A percentile compares a stretch with the other conserved stretches of the same genome.
These are phyloP conservation scores for Hydrozoanthus gracilis DNA, from an alignment of 92 coral and sea anemone genomes.

Conservation along the genomic window DNA sequence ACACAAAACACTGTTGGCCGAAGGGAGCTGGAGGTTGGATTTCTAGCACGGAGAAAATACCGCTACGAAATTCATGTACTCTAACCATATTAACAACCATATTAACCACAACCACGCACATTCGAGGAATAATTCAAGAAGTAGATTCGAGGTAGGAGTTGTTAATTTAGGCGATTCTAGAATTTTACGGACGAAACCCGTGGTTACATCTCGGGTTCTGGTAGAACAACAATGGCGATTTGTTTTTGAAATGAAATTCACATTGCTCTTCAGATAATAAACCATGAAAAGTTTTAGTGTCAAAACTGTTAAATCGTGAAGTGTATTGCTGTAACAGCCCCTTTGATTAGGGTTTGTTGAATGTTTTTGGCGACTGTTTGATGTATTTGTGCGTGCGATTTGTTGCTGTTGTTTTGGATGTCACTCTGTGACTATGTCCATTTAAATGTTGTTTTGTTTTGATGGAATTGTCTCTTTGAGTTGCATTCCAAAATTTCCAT, in stretches of 20 bases:
- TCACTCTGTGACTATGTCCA: slow-evolving; percentile 47
- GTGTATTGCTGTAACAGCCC: slow-evolving; percentile 31
- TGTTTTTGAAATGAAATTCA: slow-evolving; percentile 56
- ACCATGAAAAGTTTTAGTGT: neutral
- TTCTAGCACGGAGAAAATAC: slow-evolving; percentile 49
- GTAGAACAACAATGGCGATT: slow-evolving; percentile 49
- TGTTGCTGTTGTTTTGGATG: slow-evolving; percentile 30
- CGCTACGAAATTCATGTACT: slow-evolving; percentile 93
- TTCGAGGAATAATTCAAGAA: slow-evolving; percentile 90
- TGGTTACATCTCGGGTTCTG: slow-evolving; percentile 43
- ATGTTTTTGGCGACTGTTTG: slow-evolving; percentile 1
- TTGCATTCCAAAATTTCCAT: slow-evolving; percentile 53
- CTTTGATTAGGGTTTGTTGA: neutral
- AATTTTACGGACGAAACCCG: slow-evolving; percentile 47
- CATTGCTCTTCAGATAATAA: neutral
- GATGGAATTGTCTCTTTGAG: slow-evolving; percentile 68
- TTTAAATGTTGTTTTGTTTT: slow-evolving; percentile 62
- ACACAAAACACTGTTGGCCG: slow-evolving; percentile 54
- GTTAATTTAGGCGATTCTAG: slow-evolving; percentile 30
- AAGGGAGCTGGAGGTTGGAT: slow-evolving; percentile 60
- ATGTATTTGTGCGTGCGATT: slow-evolving; percentile 9
- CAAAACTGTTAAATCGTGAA: neutral
- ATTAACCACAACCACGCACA: slow-evolving; percentile 82
- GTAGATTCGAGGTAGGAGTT: slow-evolving; percentile 96
- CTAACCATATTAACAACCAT: slow-evolving; percentile 90